Evolutionary conservation across 1,140 invertebrate genomes (phyloP).

Genomic region (Phenacoccus solenopsis): DNA sequence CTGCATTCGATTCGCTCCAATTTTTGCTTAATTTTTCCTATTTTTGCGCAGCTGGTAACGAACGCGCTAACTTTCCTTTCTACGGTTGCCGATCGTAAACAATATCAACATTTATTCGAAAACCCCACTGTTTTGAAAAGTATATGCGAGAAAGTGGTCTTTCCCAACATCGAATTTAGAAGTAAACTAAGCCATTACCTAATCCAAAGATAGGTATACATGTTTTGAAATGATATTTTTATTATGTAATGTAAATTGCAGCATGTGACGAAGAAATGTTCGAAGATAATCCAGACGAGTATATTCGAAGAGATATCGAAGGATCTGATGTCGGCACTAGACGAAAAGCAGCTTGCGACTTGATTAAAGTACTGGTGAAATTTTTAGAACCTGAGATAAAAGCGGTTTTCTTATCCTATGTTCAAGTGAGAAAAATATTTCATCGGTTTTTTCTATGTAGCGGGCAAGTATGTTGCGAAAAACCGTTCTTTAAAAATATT

Average conservation of each 20-base stretch:
- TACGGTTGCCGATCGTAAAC: conserved; percentile 78
- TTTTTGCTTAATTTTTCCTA: neutral
- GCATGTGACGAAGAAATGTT: conserved; percentile 90
- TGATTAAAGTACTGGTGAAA: conserved; percentile 77
- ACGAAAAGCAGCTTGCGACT: conserved; percentile 85
- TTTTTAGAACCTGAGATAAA: conserved; percentile 89
- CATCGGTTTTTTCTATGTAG: neutral
- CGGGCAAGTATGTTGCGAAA: neutral
- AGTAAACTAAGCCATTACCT: conserved; percentile 37
- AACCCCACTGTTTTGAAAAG: conserved; percentile 69
- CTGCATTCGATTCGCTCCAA: neutral
- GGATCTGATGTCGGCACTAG: conserved; percentile 96
- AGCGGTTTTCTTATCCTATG: conserved; percentile 80
- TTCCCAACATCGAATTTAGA: conserved; percentile 95
- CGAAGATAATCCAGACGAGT: conserved; percentile 96
- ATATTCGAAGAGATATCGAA: conserved; percentile 92
- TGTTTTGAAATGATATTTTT: neutral
- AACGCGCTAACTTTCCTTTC: conserved; percentile 91
- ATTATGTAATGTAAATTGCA: conserved; percentile 34
- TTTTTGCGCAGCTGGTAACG: conserved; percentile 80
- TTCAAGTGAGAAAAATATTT: conserved; percentile 39
- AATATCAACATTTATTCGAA: conserved; percentile 81
- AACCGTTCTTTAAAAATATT: neutral
- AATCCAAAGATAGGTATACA: neutral
- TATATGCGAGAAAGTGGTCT: conserved; percentile 95